phyloP scores from a whole-genome alignment of 2,888 invertebrate genomes.

The Imbricaverruca yamaguchii region DNA sequence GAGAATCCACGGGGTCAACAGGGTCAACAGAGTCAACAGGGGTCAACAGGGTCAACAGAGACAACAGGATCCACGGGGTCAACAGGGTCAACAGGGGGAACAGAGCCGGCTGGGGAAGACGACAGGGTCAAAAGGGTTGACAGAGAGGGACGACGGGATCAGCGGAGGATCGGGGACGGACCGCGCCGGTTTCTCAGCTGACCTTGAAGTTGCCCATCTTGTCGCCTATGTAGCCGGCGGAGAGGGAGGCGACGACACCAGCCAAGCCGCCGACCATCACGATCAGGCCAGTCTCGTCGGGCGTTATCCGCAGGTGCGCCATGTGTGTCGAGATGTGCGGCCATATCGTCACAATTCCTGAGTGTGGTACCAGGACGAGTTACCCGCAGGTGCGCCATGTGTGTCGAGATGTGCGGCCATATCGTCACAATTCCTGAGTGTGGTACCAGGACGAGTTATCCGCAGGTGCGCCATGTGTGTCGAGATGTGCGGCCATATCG shows the following conservation, averaged over 20 bases:
- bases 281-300: not conserved
- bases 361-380: too few species aligned
- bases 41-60: too few species aligned
- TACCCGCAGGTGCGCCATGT: too few species aligned
- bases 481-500: too few species aligned
- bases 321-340: constrained; percentile 5
- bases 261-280: not conserved
- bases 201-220: constrained; percentile 19
- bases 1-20: too few species aligned
- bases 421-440: too few species aligned
- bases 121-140: not conserved
- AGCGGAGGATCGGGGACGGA: not conserved
- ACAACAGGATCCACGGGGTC: not conserved
- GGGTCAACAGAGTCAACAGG: too few species aligned
- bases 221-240: constrained; percentile 15
- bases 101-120: too few species aligned
- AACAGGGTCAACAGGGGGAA: not conserved
- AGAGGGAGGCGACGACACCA: not conserved
- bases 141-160: not conserved
- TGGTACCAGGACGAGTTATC: too few species aligned
- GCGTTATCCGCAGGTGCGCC: constrained; percentile 16
- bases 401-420: too few species aligned
- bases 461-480: too few species aligned
- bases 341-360: constrained; percentile 7
- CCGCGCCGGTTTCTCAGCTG: not conserved